Evolutionary conservation across 2,888 invertebrate species (phyloP), one percentile per base, ranked within the genome.

Genomic region (Corbicula japonica): DNA sequence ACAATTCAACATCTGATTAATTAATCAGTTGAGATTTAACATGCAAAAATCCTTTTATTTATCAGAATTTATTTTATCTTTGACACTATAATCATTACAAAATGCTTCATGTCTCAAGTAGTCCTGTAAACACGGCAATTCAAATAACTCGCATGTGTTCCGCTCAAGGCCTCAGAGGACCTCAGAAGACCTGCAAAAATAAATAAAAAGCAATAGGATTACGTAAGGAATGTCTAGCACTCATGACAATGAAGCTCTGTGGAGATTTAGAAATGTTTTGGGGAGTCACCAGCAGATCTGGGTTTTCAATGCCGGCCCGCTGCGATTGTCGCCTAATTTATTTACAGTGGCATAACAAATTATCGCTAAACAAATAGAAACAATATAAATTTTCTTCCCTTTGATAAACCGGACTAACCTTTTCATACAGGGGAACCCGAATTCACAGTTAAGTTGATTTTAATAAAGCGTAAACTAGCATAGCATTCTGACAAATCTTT

Each of bases 351-450:
- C 23, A 46, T 71, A 62, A 76, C 71, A 71, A 76, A 71, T 76
- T 58, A 76, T 76, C 76, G 34, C 48, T 41, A 66, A 52, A 65
- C 70, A 76, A 76, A 76, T 66, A 76, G 66, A 50, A 71, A 71
- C 71, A 76, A 76, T 66, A 76, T 76, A 71, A 76, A 76, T 76
- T n/a, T 46, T 60, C 70, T 76, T 76, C 71, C 66, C 35, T 58
- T 48, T 65, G 76, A 76, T 71, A 71, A 69, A 70, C 60, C 65
- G 4, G 44, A 5, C n/a, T 34, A 48, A 60, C 76, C 71, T 60
- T 44, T 41, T 21, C 34, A 48, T 52, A 69, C 48, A 35, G 61
- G 41, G 23, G 60, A 58, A 34, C 44, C 62, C 63, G 69, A 63
- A 62, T 69, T 63, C 62, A 35, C 23, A 61, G 44, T 63, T 75